Evolutionary conservation across 1,140 invertebrate species (phyloP).

Genomic region (Bicyclus anynana): DNA sequence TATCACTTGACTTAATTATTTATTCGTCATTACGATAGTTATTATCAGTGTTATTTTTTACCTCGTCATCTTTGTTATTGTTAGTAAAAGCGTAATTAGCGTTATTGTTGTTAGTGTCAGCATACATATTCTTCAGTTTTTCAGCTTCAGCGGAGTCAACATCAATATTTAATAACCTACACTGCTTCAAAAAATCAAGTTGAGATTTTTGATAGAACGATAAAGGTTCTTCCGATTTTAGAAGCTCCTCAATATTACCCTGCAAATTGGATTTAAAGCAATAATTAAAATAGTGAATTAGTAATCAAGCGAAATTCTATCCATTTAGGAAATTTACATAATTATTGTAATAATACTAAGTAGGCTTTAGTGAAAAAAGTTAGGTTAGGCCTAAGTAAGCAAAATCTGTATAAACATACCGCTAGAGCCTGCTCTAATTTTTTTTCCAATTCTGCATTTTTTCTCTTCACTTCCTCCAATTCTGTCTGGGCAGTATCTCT

Average conservation of each 20-base stretch:
- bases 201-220: constrained; percentile 65
- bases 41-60: constrained; percentile 32
- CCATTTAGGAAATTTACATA: too few species aligned
- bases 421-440: constrained; percentile 80
- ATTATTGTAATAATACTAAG: too few species aligned
- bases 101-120: constrained; percentile 52
- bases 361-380: too few species aligned
- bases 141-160: constrained; percentile 59
- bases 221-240: constrained; percentile 55
- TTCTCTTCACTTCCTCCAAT: constrained; percentile 87
- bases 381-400: too few species aligned
- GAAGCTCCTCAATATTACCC: constrained; percentile 54
- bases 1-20: too few species aligned
- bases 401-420: constrained; percentile 66
- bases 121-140: constrained; percentile 41
- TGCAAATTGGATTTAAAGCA: constrained; percentile 55
- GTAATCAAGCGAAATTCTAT: constrained; percentile 17
- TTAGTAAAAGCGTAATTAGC: constrained; percentile 62
- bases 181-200: constrained; percentile 63
- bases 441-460: constrained; percentile 86
- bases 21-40: background rate
- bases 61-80: constrained; percentile 47
- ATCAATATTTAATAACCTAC: constrained; percentile 64
- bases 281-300: constrained; percentile 17
- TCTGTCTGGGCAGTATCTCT: constrained; percentile 86